Conservation (phyloP, 2,888 invertebrate genomes). For the Drosophila acutilabella region DNA sequence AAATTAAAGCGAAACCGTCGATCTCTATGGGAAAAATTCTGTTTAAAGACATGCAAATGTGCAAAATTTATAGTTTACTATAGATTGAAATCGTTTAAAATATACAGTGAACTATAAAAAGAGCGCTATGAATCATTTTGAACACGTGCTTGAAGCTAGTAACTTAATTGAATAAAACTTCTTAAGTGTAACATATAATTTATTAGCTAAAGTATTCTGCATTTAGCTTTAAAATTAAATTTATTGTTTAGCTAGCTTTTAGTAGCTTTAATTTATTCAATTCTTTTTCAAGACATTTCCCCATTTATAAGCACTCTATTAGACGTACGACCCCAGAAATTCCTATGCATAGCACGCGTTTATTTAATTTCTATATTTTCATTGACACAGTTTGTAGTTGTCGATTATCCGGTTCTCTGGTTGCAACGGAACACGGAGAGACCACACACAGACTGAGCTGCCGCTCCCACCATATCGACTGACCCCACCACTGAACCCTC, state of each 20-base stretch:
- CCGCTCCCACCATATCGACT: conserved; percentile 45
- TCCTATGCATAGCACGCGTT: conserved; percentile 50
- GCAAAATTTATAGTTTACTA: too few species aligned
- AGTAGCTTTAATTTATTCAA: too few species aligned
- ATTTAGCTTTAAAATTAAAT: too few species aligned
- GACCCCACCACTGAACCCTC: conserved; percentile 40
- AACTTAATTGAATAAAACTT: neutral
- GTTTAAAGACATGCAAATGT: neutral
- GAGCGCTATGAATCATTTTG: too few species aligned
- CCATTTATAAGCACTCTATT: conserved; percentile 23
- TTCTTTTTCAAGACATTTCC: conserved; percentile 22
- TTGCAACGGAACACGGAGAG: conserved; percentile 30
- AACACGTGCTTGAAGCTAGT: too few species aligned
- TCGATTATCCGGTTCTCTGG: conserved; percentile 17
- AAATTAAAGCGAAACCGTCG: conserved; percentile 1
- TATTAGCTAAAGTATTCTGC: too few species aligned
- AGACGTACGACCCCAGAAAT: conserved; percentile 2
- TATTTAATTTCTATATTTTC: conserved; percentile 58
- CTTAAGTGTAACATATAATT: too few species aligned
- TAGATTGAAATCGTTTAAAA: too few species aligned
- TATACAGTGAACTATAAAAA: too few species aligned
- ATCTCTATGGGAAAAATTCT: neutral
- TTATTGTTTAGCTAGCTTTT: too few species aligned
- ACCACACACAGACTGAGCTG: conserved; percentile 42
- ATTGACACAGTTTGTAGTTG: conserved; percentile 68